Conservation (phyloP, 2,113 vertebrate genomes). For the Platysternon megacephalum region DNA sequence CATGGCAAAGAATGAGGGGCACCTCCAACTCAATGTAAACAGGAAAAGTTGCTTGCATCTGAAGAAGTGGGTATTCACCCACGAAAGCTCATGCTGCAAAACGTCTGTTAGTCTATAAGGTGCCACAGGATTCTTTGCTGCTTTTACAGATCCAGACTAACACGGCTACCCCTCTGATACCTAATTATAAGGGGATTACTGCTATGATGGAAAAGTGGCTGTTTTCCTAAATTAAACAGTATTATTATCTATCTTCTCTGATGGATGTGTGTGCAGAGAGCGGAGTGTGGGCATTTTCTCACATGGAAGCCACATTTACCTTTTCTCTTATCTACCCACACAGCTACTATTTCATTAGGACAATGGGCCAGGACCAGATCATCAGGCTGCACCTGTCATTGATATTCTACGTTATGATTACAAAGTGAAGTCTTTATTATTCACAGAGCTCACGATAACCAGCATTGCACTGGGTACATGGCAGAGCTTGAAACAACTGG, state of each 20-base stretch:
- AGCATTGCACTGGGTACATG: not conserved
- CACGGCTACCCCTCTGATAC: too few relatives aligned
- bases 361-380: not conserved
- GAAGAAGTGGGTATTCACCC: too few relatives aligned
- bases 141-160: too few relatives aligned
- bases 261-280: not conserved
- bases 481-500: not conserved
- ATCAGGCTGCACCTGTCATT: not conserved
- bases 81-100: too few relatives aligned
- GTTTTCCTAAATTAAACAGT: not conserved
- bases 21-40: too few relatives aligned
- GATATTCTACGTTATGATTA: not conserved
- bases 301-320: not conserved
- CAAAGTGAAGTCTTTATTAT: not conserved
- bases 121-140: too few relatives aligned
- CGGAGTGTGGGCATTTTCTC: not conserved
- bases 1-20: too few relatives aligned
- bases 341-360: not conserved
- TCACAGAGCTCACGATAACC: not conserved
- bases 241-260: rapidly evolving
- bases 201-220: rapidly evolving
- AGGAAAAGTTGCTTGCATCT: too few relatives aligned
- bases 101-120: too few relatives aligned
- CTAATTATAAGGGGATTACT: not conserved
- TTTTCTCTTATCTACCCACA: not conserved